Evolutionary conservation across 2,888 invertebrate genomes (phyloP), one percentile per base, ranked within the genome.

Genomic region (Apeira syringaria): DNA sequence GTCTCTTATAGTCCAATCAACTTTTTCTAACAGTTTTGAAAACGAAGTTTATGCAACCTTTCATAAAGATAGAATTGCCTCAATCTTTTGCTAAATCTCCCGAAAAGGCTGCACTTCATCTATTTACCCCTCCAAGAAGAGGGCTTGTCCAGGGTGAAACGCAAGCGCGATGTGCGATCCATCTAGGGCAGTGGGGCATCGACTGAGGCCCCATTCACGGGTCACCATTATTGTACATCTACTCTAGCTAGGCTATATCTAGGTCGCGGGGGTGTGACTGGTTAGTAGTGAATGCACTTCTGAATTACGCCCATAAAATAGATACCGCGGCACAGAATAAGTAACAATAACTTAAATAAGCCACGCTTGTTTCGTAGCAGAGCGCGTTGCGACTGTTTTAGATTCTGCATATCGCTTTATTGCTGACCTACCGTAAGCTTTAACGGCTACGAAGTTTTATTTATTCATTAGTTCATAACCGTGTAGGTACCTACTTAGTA

Each of bases 141-240:
- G 10, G 38, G 27, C 33, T 24, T 11, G 18, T 29, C 36, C 10
- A 34, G 25, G 18, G 25, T 8, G 59, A 37, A 61, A 78, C 76
- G 75, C 84, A 77, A 78, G 83, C 84, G 85, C 80, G 52, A 37
- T 58, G 50, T 37, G 50, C 47, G 54, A 43, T 58, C 61, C 58
- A 84, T 74, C 57, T 83, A 61, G 85, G 87, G 61, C 79, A 87
- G 66, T 85, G 47, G 86, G 85, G 66, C 86, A 86, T 78, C 85
- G 80, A 79, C 83, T 75, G 74, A 67, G 32, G 28, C 7, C 7
- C 10, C 8, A 6, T 8, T n/a, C 3, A 2, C 8, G 24, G 12
- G 20, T 20, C 20, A 20, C 20, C 20, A 20, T 7, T 18, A 37
- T 59, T 66, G 64, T 60, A 20, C 20, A 15, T 2, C 15, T 15